Base-by-base conservation (phyloP, 2,797 vertebrate genomes). In the Gymnoscopelus microlampas region DNA sequence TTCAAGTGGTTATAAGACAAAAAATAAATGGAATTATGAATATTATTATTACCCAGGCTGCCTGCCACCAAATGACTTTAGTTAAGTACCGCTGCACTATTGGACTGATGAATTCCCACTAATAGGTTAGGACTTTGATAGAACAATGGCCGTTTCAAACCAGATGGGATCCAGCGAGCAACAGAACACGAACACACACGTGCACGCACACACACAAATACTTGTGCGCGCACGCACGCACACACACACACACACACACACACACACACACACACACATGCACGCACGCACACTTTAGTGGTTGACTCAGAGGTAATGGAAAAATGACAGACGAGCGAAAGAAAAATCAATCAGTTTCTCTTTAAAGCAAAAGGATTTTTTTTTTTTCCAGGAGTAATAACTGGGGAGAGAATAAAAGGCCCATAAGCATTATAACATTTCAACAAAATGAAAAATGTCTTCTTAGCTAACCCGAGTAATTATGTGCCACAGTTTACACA, bases 401-500 rank as follows among this genome's bases (percentile, higher is more conserved):
- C 53, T 19, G 0, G 10, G 10, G 71, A 68, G 79, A 67, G 73
- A 59, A 71, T 8, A 44, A 44, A 35, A 9, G 39, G 5, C 9
- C 8, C 2, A 57, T 55, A 76, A 62, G 63, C 54, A 73, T 76
- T 53, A 60, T 73, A 13, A 10, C 23, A 11, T 75, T 70, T 73
- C 24, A 80, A 69, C 39, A 44, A 70, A 66, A 60, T 70, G 70
- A 70, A 49, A 66, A 71, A 24, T 69, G 80, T 71, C 14, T 61
- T 71, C 14, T 61, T 44, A 44, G 68, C 65, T 63, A 59, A 48
- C 68, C 66, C 44, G 53, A 66, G 63, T 73, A 84, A 86, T 86
- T 84, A 84, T 44, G 39, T 8, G 39, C 5, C 8, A 9, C 8
- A 6, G 1, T 2, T 75, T 74, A 60, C 75, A 51, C 74, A n/a